Evolutionary conservation across 1,140 invertebrate genomes (phyloP).

Genomic region (Drosophila pectinifera): DNA sequence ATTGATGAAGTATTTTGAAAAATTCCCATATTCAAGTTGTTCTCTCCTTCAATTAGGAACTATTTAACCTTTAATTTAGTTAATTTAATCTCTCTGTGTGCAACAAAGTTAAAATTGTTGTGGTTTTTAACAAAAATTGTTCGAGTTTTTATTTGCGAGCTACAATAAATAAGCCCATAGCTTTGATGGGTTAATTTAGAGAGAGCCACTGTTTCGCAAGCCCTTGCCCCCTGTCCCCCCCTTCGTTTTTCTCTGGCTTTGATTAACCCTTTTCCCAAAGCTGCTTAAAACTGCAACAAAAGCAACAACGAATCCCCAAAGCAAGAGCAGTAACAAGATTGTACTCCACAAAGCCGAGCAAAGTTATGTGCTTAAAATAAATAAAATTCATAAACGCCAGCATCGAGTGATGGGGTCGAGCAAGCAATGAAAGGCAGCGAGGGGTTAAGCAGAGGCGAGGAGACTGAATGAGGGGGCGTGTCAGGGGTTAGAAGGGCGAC

Average conservation of each 20-base stretch:
- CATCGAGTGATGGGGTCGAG: constrained; percentile 44
- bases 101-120: background rate
- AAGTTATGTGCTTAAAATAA: constrained; percentile 75
- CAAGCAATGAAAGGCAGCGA: background rate
- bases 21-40: too few species aligned
- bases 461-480: background rate
- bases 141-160: constrained; percentile 4
- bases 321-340: constrained; percentile 58
- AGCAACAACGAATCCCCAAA: constrained; percentile 35
- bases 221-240: background rate
- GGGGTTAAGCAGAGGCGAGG: background rate
- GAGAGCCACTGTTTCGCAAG: constrained; percentile 27
- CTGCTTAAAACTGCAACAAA: constrained; percentile 75
- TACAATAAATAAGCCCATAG: constrained; percentile 14
- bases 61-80: background rate
- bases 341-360: constrained; percentile 45
- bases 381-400: constrained; percentile 73
- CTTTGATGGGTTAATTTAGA: constrained; percentile 47
- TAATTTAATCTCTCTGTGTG: background rate
- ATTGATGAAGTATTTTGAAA: background rate
- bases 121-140: constrained; percentile 15
- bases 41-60: background rate
- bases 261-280: constrained; percentile 73
- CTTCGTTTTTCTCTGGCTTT: constrained; percentile 34
- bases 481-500: constrained; percentile 30